Percentiles rank a stretch among this genome's conserved stretches.
Conservation (phyloP, 2,888 invertebrate genomes). For the Taphrorychus bicolor region DNA sequence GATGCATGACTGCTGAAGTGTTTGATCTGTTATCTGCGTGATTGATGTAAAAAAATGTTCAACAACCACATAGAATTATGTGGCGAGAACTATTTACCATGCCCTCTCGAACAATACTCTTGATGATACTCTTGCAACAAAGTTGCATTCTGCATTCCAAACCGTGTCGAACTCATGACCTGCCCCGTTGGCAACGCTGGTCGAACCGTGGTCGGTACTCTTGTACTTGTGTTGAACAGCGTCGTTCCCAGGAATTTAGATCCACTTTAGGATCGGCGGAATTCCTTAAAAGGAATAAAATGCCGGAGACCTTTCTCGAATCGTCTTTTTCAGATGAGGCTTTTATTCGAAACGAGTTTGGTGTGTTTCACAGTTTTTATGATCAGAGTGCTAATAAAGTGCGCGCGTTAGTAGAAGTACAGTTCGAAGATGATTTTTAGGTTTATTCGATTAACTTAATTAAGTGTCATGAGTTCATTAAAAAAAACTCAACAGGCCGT, state of each 20-base stretch:
- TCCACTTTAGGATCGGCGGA: conserved; percentile 2
- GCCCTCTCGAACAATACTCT: no score
- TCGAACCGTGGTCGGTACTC: conserved; percentile 9
- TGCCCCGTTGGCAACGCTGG: conserved; percentile 6
- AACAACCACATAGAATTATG: no score
- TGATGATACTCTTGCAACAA: no score
- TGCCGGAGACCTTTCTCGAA: background rate
- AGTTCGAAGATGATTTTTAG: no score
- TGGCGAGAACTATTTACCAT: background rate
- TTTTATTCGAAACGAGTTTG: background rate
- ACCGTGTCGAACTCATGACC: background rate
- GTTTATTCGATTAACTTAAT: no score
- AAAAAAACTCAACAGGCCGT: no score
- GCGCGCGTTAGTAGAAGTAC: no score
- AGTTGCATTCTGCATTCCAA: background rate
- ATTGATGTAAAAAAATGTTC: no score
- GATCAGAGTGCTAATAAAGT: background rate
- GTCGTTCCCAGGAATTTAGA: conserved; percentile 15
- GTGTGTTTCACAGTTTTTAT: background rate
- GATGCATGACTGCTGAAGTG: no score
- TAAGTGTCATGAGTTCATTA: no score
- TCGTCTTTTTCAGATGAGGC: background rate
- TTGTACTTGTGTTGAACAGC: background rate
- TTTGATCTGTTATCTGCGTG: no score
- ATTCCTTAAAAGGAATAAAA: conserved; percentile 13